Evolutionary conservation across 2,888 invertebrate genomes (phyloP).

Genomic region (Oegoconia quadripuncta): DNA sequence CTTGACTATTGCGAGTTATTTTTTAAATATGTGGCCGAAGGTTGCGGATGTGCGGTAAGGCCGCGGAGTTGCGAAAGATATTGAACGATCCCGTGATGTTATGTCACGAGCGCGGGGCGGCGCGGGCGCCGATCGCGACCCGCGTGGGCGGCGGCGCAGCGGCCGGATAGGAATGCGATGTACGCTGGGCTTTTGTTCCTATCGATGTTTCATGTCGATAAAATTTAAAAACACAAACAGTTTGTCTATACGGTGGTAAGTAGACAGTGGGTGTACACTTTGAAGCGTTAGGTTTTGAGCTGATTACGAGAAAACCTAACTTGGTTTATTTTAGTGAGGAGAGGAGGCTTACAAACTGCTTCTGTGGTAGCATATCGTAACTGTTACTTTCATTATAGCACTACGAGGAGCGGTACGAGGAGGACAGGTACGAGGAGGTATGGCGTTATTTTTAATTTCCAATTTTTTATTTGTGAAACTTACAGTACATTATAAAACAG

Average conservation of each 20-base stretch:
- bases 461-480: too few species aligned
- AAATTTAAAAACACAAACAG: neutral
- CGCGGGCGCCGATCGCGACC: conserved; percentile 57
- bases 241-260: neutral
- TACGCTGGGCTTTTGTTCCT: neutral
- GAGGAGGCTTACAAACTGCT: too few species aligned
- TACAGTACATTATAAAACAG: too few species aligned
- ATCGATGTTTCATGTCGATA: neutral
- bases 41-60: conserved; percentile 52
- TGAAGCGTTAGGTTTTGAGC: too few species aligned
- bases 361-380: too few species aligned
- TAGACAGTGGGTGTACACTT: neutral
- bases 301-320: too few species aligned
- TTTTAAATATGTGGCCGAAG: conserved; percentile 36
- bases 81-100: conserved; percentile 69
- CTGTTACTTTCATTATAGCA: too few species aligned
- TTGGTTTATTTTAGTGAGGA: too few species aligned
- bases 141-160: conserved; percentile 71
- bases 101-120: conserved; percentile 43
- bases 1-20: neutral
- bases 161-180: conserved; percentile 40
- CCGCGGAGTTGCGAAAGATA: conserved; percentile 60
- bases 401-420: too few species aligned
- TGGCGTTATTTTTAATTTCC: too few species aligned
- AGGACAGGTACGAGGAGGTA: too few species aligned